Conservation (phyloP, 2,113 vertebrate genomes). For the Aythya baeri region DNA sequence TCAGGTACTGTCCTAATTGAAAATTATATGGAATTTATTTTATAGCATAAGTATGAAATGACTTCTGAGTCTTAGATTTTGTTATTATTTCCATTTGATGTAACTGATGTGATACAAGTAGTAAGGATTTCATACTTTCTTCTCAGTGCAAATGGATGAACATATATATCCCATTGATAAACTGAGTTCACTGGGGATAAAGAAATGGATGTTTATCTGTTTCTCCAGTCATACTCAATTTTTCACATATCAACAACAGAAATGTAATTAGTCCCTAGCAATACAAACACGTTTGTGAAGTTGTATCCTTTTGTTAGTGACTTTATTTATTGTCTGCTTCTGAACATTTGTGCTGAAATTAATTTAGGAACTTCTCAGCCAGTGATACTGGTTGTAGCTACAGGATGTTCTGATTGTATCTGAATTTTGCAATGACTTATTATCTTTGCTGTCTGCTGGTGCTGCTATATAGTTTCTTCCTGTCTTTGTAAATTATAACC, state of each 20-base stretch:
- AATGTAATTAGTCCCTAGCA: not conserved
- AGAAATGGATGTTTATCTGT: not conserved
- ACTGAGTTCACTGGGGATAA: not conserved
- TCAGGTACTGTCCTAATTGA: not conserved
- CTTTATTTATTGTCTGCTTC: not conserved
- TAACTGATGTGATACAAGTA: not conserved
- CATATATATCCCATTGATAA: not conserved
- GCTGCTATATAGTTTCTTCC: not conserved
- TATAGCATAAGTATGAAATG: not conserved
- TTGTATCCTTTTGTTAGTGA: not conserved
- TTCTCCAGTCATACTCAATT: not conserved
- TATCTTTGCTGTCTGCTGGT: not conserved
- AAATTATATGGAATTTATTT: not conserved
- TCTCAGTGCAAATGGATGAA: not conserved
- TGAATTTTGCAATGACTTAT: not conserved
- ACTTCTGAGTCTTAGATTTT: not conserved
- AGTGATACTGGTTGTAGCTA: not conserved
- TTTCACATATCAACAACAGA: not conserved
- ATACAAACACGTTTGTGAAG: not conserved
- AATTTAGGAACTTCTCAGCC: not conserved
- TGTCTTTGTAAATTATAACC: not conserved
- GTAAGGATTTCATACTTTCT: not conserved
- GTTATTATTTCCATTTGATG: not conserved
- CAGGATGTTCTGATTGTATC: not conserved
- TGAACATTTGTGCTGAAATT: not conserved